Percentiles rank a stretch among this genome's conserved stretches.
These are phyloP conservation scores for Hartigia nigra DNA, from an alignment of 2,888 invertebrate genomes.

Conservation along the genomic window DNA sequence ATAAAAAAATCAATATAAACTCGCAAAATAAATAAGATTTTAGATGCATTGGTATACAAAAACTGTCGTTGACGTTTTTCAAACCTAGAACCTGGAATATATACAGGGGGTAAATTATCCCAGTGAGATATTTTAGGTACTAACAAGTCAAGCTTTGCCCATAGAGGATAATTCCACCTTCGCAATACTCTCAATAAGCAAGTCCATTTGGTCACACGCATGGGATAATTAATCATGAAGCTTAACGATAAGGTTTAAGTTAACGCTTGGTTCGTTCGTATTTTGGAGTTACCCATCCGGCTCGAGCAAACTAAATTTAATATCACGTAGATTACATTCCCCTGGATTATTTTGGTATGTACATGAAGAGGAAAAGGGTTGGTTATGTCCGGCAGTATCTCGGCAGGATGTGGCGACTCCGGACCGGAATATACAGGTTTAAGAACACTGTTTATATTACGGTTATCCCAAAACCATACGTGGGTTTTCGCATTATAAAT, in stretches of 20 bases:
- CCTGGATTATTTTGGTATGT: conserved; percentile 54
- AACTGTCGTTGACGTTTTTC: too few relatives aligned
- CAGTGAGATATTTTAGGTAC: background rate
- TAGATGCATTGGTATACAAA: too few relatives aligned
- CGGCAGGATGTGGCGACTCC: conserved; percentile 40
- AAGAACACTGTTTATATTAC: conserved; percentile 36
- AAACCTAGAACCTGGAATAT: too few relatives aligned
- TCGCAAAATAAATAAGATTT: too few relatives aligned
- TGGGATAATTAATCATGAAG: conserved; percentile 55
- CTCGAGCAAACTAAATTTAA: conserved; percentile 58
- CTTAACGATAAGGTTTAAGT: conserved; percentile 54
- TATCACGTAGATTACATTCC: conserved; percentile 58
- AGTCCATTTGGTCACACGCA: background rate
- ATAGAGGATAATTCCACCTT: background rate
- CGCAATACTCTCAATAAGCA: background rate
- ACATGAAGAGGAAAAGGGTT: conserved; percentile 22
- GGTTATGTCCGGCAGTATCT: conserved; percentile 16
- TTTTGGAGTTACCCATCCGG: conserved; percentile 24
- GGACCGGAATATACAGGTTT: conserved; percentile 37
- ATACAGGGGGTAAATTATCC: background rate
- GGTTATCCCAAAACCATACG: conserved; percentile 5
- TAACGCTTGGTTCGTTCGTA: conserved; percentile 45
- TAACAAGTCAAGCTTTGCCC: background rate
- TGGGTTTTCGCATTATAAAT: conserved; percentile 14
- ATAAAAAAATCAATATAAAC: too few relatives aligned